Evolutionary conservation across 2,797 vertebrate genomes (phyloP), one percentile per base, ranked within the genome.

Genomic region (Dendrocincla fuliginosa): DNA sequence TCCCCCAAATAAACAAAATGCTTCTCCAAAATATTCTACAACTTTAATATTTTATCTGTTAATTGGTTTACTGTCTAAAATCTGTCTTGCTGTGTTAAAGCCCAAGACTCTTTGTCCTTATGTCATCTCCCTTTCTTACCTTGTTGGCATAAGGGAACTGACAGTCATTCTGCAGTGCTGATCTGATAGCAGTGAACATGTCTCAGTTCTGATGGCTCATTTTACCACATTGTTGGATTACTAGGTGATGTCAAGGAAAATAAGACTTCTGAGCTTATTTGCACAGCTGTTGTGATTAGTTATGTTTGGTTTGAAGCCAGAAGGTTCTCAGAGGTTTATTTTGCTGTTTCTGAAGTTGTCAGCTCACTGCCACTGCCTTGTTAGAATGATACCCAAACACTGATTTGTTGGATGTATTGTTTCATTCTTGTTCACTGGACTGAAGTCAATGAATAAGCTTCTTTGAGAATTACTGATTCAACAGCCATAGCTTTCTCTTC

Each of bases 281-380:
- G 83, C 73, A 93, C 87, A 93, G 89, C 79, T 94, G 65, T 55
- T 88, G 53, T 85, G 53, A 74, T 92, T 87, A 79, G 41, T 82
- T 95, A 84, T 57, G 46, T 84, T 91, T 87, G 85, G 61, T 23
- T 83, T 91, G 60, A 71, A 91, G 82, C 82, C 93, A 88, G 27
- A 16, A 85, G 49, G n/a, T 92, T 85, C 82, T 87, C 68, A 80
- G 49, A 95, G 82, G 57, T 86, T 89, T 95, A 39, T 37, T 68
- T 30, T 76, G 24, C 5, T 76, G 12, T 65, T 93, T 92, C 60
- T 75, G 75, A 93, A 90, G 76, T 56, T 94, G 84, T 68, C 85
- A 68, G 37, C 30, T 93, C 49, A 32, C 49, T 84, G 69, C 27
- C 27, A 56, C 64, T 87, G 22, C 39, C 60, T 71, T 83, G 17